These are phyloP conservation scores for Zootoca vivipara DNA, from an alignment of 2,113 vertebrate genomes.

Conservation along the genomic window DNA sequence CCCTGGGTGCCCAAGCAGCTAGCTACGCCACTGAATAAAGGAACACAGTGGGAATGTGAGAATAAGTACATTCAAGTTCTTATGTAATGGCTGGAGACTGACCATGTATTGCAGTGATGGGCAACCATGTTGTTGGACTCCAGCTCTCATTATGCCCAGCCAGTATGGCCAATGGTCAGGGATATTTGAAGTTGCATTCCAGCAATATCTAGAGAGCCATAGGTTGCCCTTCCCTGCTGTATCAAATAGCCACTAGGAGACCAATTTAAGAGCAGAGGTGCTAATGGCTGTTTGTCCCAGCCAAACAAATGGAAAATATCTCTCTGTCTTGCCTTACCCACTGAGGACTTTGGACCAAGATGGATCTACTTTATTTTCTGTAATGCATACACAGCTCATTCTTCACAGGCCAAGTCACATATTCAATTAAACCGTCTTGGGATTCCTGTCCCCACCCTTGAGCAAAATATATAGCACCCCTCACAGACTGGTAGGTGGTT, in stretches of 20 bases:
- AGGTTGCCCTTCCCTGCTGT: too few species aligned
- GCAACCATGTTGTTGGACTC: too few species aligned
- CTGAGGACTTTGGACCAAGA: neutral
- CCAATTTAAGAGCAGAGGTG: neutral
- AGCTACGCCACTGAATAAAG: too few species aligned
- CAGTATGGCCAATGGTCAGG: too few species aligned
- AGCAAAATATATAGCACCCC: neutral
- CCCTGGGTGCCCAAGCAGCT: too few species aligned
- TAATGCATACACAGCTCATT: neutral
- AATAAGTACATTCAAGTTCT: neutral
- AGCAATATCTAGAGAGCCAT: too few species aligned
- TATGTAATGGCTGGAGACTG: neutral
- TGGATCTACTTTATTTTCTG: neutral
- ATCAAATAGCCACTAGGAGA: neutral
- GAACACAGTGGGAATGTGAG: neutral
- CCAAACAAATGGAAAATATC: neutral
- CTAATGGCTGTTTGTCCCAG: neutral
- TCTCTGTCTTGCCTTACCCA: neutral
- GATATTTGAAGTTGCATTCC: too few species aligned
- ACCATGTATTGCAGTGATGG: neutral
- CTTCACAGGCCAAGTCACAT: neutral
- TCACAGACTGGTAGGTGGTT: slow-evolving; percentile 43
- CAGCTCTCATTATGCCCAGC: too few species aligned
- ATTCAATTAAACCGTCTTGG: neutral
- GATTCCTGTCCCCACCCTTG: neutral